Base-by-base conservation (phyloP, 2,113 vertebrate genomes). In the Neopipo cinnamomea region DNA sequence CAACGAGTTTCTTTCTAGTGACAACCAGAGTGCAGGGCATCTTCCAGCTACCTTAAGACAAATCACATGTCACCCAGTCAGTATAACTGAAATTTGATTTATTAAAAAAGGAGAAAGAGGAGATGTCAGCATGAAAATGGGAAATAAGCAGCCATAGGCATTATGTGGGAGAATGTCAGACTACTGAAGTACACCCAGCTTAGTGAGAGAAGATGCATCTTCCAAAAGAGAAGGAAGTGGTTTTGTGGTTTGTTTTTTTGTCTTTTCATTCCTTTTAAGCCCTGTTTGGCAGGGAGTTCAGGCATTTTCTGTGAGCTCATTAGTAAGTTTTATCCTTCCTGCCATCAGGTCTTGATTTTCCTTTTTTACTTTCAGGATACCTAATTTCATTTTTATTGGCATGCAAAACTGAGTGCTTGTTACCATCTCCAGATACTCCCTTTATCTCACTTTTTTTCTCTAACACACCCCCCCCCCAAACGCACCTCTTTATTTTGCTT, bases 231-330 rank as follows among this genome's bases (percentile, higher is more conserved):
- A 70, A 66, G 8, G 31, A 91, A 67, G 4, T 4, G 44, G 15
- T 37, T 61, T 42, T 77, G 11, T 23, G 19, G 2, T 0, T 62
- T 66, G 5, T 23, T 27, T 78, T 58, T 31, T 6, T 2, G 10
- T 21, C 16, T 42, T n/a, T 74, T 15, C 8, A 23, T 52, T 9
- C 23, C 5, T 49, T 80, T 47, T 50, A 78, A 71, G 14, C 5
- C 14, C 11, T 68, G 11, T 50, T 73, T 88, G 33, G 1, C 10
- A 12, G 5, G 21, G 14, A 0, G 0, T 3, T 56, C 28, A 50
- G 13, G 17, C 12, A 67, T 22, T 37, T 85, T 65, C 52, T 74
- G 5, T 31, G 33, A 67, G 12, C 4, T 55, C 5, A 6, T 23
- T 72, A 55, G 22, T 66, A 27, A 75, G 27, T 71, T 87, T 68